Conservation (phyloP, 2,113 vertebrate species). For the Chloropsis cyanopogon region DNA sequence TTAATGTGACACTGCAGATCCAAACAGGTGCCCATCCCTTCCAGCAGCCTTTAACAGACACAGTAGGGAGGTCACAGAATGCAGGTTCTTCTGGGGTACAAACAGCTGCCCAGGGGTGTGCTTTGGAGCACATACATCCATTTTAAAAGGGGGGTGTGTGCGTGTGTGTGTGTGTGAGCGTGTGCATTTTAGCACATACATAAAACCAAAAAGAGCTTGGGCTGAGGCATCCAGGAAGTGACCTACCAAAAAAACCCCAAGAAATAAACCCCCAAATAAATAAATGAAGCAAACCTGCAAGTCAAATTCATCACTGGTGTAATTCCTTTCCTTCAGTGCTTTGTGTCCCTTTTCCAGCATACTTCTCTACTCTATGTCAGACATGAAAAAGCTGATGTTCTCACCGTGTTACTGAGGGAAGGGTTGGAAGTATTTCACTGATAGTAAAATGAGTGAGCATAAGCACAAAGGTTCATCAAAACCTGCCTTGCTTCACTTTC, state of each 20-base stretch:
- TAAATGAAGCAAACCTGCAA: neutral
- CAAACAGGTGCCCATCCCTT: neutral
- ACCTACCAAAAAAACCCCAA: neutral
- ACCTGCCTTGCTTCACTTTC: neutral
- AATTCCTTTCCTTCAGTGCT: neutral
- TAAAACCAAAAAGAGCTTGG: neutral
- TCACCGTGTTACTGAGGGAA: neutral
- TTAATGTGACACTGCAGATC: neutral
- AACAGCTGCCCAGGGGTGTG: neutral
- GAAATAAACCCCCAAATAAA: neutral
- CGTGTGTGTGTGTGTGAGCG: too few species aligned
- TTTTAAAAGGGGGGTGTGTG: neutral
- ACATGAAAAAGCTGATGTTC: neutral
- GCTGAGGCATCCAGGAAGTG: neutral
- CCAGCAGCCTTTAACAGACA: neutral
- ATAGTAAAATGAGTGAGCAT: neutral
- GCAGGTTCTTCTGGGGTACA: neutral
- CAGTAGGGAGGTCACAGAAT: neutral
- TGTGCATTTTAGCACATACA: neutral
- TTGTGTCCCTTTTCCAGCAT: neutral
- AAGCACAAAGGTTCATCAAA: neutral
- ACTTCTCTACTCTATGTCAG: neutral
- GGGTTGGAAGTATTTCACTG: neutral
- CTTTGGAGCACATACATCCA: neutral
- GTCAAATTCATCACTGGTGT: neutral